Evolutionary conservation across 2,797 vertebrate genomes (phyloP), one percentile per base, ranked within the genome.

Genomic region (Melanogrammus aeglefinus): DNA sequence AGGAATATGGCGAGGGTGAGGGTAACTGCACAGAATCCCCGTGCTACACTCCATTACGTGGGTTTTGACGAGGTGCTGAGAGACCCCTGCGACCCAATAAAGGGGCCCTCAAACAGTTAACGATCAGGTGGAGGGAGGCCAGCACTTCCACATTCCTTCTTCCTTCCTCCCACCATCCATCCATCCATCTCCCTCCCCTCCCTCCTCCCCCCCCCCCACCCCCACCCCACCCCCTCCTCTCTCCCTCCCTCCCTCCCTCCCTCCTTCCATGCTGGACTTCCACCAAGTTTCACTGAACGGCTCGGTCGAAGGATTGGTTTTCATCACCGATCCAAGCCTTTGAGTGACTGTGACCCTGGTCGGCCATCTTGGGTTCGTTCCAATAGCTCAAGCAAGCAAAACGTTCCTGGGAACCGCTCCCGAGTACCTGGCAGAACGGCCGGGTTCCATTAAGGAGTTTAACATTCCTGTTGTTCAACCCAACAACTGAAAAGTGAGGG

Each of bases 61-160:
- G 81, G 47, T 18, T 86, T 87, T 90, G 84, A 87, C 2, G 86
- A 87, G 75, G 86, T 84, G 88, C 77, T 63, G 87, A 88, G 81
- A 86, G 85, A 85, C 76, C 83, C 79, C 44, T 38, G 36, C 77
- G 78, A 86, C 74, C 2, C 10, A 31, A 72, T 39, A 80, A 74
- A 75, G 18, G 57, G 80, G 18, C 21, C 38, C n/a, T 51, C 47
- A 51, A 78, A 76, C 75, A 66, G 78, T 74, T 72, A 78, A 86
- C 76, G 75, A 72, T 70, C 73, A 74, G 6, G 1, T 66, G 72
- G 47, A 51, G 2, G 29, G 76, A 10, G 51, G 38, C 73, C 78
- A 51, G 16, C 38, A 39, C 7, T 72, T 38, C 74, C 24, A 70
- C 57, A 80, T 71, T 77, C 57, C 77, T 83, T 86, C 81, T 82